These are phyloP conservation scores for Pseudorhiza aurosa DNA, from an alignment of 30 jellyfish, hydroid and myxozoan genomes.

Conservation along the genomic window DNA sequence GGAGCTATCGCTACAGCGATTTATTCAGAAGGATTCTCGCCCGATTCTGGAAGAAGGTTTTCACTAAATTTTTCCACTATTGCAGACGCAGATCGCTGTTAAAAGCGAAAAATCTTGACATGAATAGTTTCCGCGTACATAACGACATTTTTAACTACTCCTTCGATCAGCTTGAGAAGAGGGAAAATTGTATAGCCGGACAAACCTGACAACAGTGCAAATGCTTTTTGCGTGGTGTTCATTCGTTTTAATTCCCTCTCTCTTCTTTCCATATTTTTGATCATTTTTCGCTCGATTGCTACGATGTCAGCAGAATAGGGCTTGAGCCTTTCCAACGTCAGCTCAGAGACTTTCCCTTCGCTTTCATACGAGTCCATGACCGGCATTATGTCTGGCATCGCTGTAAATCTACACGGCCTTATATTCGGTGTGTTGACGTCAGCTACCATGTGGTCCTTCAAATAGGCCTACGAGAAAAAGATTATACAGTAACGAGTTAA, in stretches of 20 bases:
- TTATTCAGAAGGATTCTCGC: too few relatives aligned
- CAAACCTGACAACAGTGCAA: conserved; percentile 70
- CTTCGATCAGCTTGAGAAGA: too few relatives aligned
- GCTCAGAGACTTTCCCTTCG: conserved; percentile 37
- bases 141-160: too few relatives aligned
- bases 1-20: too few relatives aligned
- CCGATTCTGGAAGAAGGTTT: too few relatives aligned
- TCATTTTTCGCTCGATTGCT: conserved; percentile 56
- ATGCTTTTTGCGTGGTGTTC: conserved; percentile 70
- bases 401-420: conserved; percentile 39
- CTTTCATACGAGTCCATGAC: conserved; percentile 38
- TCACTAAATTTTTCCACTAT: too few relatives aligned
- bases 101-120: too few relatives aligned
- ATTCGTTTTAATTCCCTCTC: conserved; percentile 72
- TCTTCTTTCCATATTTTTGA: conserved; percentile 63
- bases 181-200: too few relatives aligned
- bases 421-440: conserved; percentile 39
- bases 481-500: too few relatives aligned
- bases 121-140: too few relatives aligned
- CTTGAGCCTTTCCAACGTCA: conserved; percentile 37
- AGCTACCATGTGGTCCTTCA: conserved; percentile 53
- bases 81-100: too few relatives aligned
- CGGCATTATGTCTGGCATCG: conserved; percentile 79
- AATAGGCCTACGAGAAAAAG: conserved; percentile 46
- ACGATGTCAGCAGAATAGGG: conserved; percentile 50